phyloP scores from a whole-genome alignment of 2,888 invertebrate genomes.

The Pterostichus niger region DNA sequence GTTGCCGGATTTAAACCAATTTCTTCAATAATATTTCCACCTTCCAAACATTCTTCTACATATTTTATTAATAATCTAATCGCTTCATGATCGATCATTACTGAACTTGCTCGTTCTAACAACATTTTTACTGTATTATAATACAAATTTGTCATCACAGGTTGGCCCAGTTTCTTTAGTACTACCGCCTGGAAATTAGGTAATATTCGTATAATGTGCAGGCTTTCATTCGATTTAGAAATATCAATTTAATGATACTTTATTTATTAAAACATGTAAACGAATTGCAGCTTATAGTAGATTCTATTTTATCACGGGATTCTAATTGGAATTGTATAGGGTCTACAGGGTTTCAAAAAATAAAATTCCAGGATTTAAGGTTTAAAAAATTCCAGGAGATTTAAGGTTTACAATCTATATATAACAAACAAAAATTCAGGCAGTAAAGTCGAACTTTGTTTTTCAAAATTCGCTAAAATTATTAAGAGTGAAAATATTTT shows the following conservation, averaged over 20 bases:
- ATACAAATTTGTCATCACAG: slow-evolving; percentile 96
- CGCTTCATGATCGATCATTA: slow-evolving; percentile 96
- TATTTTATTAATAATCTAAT: slow-evolving; percentile 84
- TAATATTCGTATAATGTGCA: not conserved
- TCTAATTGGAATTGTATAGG: no score
- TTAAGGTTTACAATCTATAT: no score
- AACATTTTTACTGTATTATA: slow-evolving; percentile 98
- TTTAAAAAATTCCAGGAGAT: no score
- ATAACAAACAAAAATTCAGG: no score
- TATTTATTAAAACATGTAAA: no score
- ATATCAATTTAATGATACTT: not conserved
- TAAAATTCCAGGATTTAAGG: no score
- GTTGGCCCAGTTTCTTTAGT: slow-evolving; percentile 95
- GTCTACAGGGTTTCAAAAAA: no score
- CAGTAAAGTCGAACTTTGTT: no score
- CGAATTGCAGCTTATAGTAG: no score
- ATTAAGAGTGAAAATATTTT: no score
- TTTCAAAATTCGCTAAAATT: no score
- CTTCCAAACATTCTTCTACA: slow-evolving; percentile 86
- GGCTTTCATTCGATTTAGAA: not conserved
- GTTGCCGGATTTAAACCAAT: slow-evolving; percentile 89
- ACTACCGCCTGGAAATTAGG: slow-evolving; percentile 83
- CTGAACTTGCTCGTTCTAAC: slow-evolving; percentile 95
- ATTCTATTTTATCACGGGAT: no score
- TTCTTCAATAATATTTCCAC: slow-evolving; percentile 84